Evolutionary conservation across 2,797 vertebrate species (phyloP), one percentile per base, ranked within the genome.

Genomic region (Sarcoramphus papa): DNA sequence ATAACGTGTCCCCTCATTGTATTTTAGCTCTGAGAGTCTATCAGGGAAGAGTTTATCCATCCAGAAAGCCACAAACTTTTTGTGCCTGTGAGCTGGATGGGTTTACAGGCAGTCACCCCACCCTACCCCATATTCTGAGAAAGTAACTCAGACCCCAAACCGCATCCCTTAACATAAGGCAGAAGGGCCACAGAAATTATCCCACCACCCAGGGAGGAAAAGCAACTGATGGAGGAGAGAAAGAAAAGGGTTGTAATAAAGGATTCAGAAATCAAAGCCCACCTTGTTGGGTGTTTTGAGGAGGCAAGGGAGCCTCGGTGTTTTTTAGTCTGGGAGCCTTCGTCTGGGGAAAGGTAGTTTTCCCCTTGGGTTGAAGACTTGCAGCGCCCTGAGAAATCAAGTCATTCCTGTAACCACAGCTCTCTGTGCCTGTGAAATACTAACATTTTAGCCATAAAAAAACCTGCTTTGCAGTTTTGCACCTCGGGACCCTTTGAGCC

Each of bases 1-100:
- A 0, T 5, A 13, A 15, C 1, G 0, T 19, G 60, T 23, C 47
- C 57, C 37, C 35, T 20, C 11, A 0, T 9, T 16, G 17, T 14
- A 9, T 79, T 80, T 62, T 7, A 37, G 35, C 48, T 28, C 82
- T 41, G 31, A 4, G 48, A 33, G 24, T 9, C 35, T 13, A 2
- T 10, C 62, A 12, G 41, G 56, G 56, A 23, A 56, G 41, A 15
- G 20, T 45, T 56, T 33, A 12, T 27, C 35, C 43, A 15, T 15
- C 33, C 37, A 37, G 54, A 63, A 75, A 50, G 27, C 22, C 68
- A 31, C 47, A 8, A 13, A 12, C 5, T 1, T n/a, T 24, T 33
- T 10, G 43, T n/a, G 59, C 31, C 14, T 13, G 45, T 0, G 25
- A 59, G n/a, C 56, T 37, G 51, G 33, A 15, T 9, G 54, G 18